Percentiles rank a stretch among this genome's conserved stretches.
Evolutionary conservation across 2,888 invertebrate species (phyloP).

Genomic region (Actias luna): DNA sequence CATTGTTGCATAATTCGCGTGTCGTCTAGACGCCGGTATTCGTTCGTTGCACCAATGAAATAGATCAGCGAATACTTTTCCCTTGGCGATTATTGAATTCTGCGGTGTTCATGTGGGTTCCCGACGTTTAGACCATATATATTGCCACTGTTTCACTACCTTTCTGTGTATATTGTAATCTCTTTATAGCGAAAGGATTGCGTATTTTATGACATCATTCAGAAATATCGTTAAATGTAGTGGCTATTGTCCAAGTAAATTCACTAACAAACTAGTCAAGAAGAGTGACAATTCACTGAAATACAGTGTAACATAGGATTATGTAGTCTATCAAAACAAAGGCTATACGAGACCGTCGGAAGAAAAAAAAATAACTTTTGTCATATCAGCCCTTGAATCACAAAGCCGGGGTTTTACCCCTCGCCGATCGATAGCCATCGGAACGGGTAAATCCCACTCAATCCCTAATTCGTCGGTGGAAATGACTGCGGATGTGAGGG

Average conservation of each 20-base stretch:
- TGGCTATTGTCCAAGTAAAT: too few relatives aligned
- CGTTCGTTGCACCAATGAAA: neutral
- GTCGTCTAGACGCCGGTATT: neutral
- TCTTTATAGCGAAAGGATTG: too few relatives aligned
- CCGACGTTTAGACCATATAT: too few relatives aligned
- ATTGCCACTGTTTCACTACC: too few relatives aligned
- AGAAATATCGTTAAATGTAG: too few relatives aligned
- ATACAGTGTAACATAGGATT: neutral
- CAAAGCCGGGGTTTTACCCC: neutral
- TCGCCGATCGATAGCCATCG: neutral
- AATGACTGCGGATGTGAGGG: neutral
- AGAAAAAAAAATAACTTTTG: neutral
- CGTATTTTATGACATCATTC: too few relatives aligned
- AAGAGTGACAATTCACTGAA: neutral
- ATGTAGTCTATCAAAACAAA: neutral
- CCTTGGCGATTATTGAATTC: neutral
- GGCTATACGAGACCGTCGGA: too few relatives aligned
- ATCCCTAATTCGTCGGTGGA: neutral
- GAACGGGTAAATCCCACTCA: neutral
- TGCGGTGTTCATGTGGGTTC: too few relatives aligned
- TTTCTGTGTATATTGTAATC: too few relatives aligned
- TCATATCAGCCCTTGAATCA: neutral
- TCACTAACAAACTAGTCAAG: too few relatives aligned
- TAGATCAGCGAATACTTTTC: neutral
- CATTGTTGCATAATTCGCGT: neutral